Base-by-base conservation (phyloP, 2,113 vertebrate genomes). In the Formicarius rufipectus region DNA sequence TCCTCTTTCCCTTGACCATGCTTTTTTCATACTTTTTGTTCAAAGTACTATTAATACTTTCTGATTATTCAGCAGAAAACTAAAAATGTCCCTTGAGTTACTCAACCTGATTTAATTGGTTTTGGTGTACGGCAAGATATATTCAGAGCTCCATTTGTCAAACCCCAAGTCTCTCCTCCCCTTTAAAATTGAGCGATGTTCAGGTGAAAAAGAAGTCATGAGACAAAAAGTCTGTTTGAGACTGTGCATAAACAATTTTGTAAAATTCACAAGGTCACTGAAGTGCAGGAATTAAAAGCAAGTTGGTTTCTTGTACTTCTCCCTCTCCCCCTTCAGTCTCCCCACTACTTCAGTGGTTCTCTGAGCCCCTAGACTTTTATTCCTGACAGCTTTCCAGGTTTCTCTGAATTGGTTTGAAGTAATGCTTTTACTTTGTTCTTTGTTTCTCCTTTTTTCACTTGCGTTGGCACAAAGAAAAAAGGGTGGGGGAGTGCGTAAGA, bases 31-130 rank as follows among this genome's bases (percentile, higher is more conserved):
- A 91, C 78, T 84, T 90, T 96, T 95, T 1, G 1, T 56, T 85
- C 78, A 79, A 91, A 95, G 72, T 90, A 44, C 76, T 96, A 82
- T 96, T 96, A 95, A 95, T 96, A 94, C n/a, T 95, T 97, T 96
- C 88, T 95, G 95, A 94, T 96, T 96, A 94, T 93, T 84, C 93
- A 96, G 91, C 93, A 96, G 90, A 97, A 98, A 96, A 69, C 39
- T 44, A 78, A 78, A 94, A 94, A 84, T 59, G 39, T 95, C 91
- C 82, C 94, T 33, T 74, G 87, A 96, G 92, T 91, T 67, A 58
- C 71, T 89, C 90, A 91, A 82, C 50, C 67, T 95, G 82, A 82
- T 95, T 95, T 98, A 97, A 98, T 96, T 96, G 89, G 94, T 97
- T 94, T 94, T 10, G 11, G 60, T 93, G 83, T 94, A 67, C 94